Percentiles rank a stretch among this genome's conserved stretches.
These are phyloP conservation scores for Microcebus murinus DNA, from an alignment of 2,113 vertebrate species.

Conservation along the genomic window DNA sequence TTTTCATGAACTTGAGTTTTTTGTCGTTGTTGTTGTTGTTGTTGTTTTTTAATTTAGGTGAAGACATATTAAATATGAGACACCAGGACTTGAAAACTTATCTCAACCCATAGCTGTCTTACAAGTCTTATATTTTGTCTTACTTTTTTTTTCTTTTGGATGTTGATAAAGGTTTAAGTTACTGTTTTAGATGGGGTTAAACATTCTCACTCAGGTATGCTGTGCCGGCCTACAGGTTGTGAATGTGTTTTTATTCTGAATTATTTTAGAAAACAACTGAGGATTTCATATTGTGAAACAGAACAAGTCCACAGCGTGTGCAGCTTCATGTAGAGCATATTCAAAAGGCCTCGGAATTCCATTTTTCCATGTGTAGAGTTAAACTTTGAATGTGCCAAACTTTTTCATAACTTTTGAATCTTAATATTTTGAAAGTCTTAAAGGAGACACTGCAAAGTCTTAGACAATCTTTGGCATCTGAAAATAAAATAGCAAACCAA, in stretches of 20 bases:
- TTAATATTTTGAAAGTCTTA: slow-evolving; percentile 93
- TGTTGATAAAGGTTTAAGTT: slow-evolving; percentile 95
- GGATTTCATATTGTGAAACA: slow-evolving; percentile 89
- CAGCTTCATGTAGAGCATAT: slow-evolving; percentile 84
- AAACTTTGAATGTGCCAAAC: slow-evolving; percentile 95
- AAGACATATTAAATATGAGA: slow-evolving; percentile 94
- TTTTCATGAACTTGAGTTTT: slow-evolving; percentile 90
- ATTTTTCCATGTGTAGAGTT: slow-evolving; percentile 87
- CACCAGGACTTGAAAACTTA: slow-evolving; percentile 97
- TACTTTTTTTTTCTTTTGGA: slow-evolving; percentile 89
- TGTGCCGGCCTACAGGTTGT: slow-evolving; percentile 99
- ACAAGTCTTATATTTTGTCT: slow-evolving; percentile 93
- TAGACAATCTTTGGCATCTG: slow-evolving; percentile 98
- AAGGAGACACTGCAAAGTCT: slow-evolving; percentile 93
- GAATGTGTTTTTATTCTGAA: slow-evolving; percentile 99
- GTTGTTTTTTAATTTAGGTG: slow-evolving; percentile 91
- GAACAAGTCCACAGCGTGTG: slow-evolving; percentile 88
- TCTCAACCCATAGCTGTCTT: slow-evolving; percentile 93
- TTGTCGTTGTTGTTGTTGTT: slow-evolving; percentile 80
- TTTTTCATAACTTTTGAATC: slow-evolving; percentile 92
- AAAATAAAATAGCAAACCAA: slow-evolving; percentile 85
- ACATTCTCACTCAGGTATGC: slow-evolving; percentile 99
- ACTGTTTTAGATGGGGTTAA: slow-evolving; percentile 97
- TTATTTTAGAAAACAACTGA: slow-evolving; percentile 91
- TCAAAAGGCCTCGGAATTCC: slow-evolving; percentile 86